Evolutionary conservation across 2,888 invertebrate species (phyloP), one percentile per base, ranked within the genome.

Genomic region (Branchipolynoe longqiensis): DNA sequence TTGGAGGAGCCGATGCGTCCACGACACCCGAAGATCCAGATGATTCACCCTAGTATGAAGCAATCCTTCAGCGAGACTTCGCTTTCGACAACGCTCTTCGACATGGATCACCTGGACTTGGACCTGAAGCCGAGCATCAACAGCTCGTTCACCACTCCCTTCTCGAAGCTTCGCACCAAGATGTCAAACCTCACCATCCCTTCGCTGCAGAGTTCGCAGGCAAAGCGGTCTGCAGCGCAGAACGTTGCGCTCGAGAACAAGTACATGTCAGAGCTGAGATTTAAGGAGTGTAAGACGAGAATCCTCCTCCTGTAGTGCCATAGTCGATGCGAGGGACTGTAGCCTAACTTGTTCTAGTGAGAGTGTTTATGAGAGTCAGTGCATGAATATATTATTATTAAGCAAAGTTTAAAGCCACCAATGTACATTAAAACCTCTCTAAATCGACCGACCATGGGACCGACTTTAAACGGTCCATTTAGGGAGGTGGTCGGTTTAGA

Each of bases 41-140:
- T 78, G 59, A 38, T 84, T 38, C 90, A 90, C 85, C 89, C 91
- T 1, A 88, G 86, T 81, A 89, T 91, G 90, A 90, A 91, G 85
- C 89, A 88, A 18, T 91, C 91, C 4, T 88, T 90, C 81, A 92
- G 91, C 88, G 92, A 91, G 78, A 90, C 90, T 8, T 89, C 90
- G 6, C 82, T 89, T 12, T 69, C 87, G 14, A 78, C 78, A 8
- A 48, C 78, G 25, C 74, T 85, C 48, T 78, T 78, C 40, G 59
- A 84, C 28, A 78, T 78, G 78, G 84, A 84, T 2, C 56, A 73
- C 3, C n/a, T 41, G 8, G 84, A 74, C 22, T 31, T 84, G 58
- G 78, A 28, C 12, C 82, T 83, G 36, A 64, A 64, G 38, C 69
- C 81, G 12, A 25, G 28, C 18, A 40, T 33, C 0, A 62, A 69